Conservation (phyloP, 2,113 vertebrate genomes). For the Corythoichthys intestinalis region DNA sequence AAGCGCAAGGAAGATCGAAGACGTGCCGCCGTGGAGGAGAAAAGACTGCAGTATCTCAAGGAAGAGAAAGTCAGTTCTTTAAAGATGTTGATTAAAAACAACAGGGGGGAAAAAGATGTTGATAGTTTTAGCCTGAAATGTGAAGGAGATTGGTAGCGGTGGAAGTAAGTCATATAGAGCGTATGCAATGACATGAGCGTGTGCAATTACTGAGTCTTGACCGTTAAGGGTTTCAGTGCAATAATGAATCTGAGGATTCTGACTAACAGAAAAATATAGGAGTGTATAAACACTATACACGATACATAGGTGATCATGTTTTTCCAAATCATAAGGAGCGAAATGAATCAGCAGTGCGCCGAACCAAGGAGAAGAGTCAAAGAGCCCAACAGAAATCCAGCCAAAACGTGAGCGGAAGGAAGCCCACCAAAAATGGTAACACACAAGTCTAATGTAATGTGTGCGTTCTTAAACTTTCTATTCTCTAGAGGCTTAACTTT, state of each 20-base stretch:
- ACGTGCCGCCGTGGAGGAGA: constrained; percentile 86
- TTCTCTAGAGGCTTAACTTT: constrained; percentile 17
- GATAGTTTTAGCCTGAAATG: too few species aligned
- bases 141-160: too few species aligned
- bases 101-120: too few species aligned
- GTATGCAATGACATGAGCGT: too few species aligned
- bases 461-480: constrained; percentile 8
- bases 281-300: background rate
- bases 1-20: constrained; percentile 83
- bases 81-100: too few species aligned
- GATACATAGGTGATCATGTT: background rate
- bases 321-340: constrained; percentile 76
- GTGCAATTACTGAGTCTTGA: too few species aligned
- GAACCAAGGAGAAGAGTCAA: constrained; percentile 87
- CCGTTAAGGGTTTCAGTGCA: too few species aligned
- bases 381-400: constrained; percentile 76
- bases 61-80: constrained; percentile 80
- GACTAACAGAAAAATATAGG: too few species aligned
- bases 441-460: background rate
- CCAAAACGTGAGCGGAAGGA: constrained; percentile 80
- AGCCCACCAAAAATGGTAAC: constrained; percentile 73
- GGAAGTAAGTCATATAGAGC: too few species aligned
- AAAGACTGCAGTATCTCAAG: constrained; percentile 81
- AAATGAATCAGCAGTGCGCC: constrained; percentile 84
- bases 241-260: too few species aligned